Base-by-base conservation (phyloP, 2,113 vertebrate species). In the Perca fluviatilis region DNA sequence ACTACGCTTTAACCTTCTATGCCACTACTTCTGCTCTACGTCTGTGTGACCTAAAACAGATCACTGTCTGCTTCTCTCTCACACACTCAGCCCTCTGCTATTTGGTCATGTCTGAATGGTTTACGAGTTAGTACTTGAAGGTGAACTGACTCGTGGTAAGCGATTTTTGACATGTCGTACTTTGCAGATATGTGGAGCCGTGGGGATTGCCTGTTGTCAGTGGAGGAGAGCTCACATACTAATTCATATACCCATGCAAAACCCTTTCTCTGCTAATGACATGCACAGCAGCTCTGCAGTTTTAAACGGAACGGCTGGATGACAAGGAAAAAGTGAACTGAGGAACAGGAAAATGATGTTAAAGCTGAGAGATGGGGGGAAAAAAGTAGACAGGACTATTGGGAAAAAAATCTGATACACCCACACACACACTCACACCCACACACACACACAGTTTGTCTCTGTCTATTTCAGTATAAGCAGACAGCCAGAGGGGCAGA, bases 251-350 rank as follows among this genome's bases (percentile, higher is more conserved):
- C 14, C 1, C 80, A 83, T 80, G 75, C 67, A 77, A 46, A 73
- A 56, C 6, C 16, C 36, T 54, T 14, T 68, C 21, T 19, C 21
- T 18, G 51, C 40, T 43, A 23, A 23, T 46, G 10, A 46, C 80
- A 80, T 84, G 78, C 77, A 80, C 21, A 40, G 40, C 47, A 72
- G 58, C 36, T 27, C 50, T 18, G 61, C 43, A 53, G 18, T n/a
- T 51, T 66, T 8, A 78, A 30, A 43, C 43, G 67, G 69, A 74
- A 56, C 7, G 1, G 27, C 3, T 47, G 51, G 11, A 40, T 7
- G 53, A 49, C 15, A 7, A 25, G 25, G 23, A 51, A 47, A 53
- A 36, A 46, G 27, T 30, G 25, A 33, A n/a, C 18, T 11, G 51
- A 74, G 1, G 3, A 71, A 21, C 10, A 33, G 12, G 11, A 68